Percentiles rank a stretch among this genome's conserved stretches.
These are phyloP conservation scores for Lutraria rhynchaena DNA, from an alignment of 1,140 invertebrate genomes.

Conservation along the genomic window DNA sequence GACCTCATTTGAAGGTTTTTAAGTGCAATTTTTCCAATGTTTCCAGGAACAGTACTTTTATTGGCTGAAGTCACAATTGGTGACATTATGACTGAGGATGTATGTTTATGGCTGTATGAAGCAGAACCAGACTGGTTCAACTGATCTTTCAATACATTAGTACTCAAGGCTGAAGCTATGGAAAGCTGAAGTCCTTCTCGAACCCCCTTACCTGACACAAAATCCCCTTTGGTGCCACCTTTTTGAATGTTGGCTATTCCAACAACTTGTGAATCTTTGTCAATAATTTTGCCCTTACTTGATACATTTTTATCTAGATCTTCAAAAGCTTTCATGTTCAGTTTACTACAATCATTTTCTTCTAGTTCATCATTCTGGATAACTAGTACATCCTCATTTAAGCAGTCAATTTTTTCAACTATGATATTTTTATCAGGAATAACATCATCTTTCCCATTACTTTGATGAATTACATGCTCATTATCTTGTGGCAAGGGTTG, in stretches of 20 bases:
- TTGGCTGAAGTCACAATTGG: not conserved
- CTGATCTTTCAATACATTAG: not conserved
- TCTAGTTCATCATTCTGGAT: conserved; percentile 22
- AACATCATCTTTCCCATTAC: not conserved
- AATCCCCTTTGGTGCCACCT: too few relatives aligned
- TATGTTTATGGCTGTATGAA: not conserved
- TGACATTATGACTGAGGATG: conserved; percentile 25
- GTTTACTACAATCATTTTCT: not conserved
- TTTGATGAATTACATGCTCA: not conserved
- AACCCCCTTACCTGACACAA: conserved; percentile 8
- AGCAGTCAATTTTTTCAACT: conserved; percentile 28
- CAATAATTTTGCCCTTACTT: too few relatives aligned
- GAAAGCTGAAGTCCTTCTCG: conserved; percentile 17
- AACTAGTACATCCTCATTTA: conserved; percentile 25
- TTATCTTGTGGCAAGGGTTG: conserved; percentile 38
- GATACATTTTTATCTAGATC: too few relatives aligned
- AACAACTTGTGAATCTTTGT: too few relatives aligned
- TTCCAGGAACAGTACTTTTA: conserved; percentile 11
- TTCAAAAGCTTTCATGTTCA: too few relatives aligned
- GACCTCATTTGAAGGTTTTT: conserved; percentile 53
- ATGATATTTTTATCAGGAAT: conserved; percentile 2
- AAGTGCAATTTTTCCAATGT: conserved; percentile 42
- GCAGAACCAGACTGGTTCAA: not conserved
- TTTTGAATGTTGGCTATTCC: too few relatives aligned
- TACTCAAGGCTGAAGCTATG: conserved; percentile 6